phyloP scores from a whole-genome alignment of 2,888 invertebrate species.

The Himalopsyche anomala region DNA sequence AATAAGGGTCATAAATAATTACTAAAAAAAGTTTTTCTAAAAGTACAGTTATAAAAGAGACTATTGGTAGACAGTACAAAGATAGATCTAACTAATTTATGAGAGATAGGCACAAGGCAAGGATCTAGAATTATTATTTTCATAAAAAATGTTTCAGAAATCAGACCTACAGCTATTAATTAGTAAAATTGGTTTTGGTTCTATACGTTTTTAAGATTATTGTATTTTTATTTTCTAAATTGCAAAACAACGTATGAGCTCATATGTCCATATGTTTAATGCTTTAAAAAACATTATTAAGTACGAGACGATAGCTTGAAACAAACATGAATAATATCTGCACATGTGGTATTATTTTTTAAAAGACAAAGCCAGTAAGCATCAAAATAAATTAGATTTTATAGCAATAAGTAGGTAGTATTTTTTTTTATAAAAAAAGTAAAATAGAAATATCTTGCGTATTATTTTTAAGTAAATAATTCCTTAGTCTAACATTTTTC shows the following conservation, averaged over 20 bases:
- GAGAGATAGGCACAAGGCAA: constrained; percentile 65
- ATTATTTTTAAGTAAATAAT: too few relatives aligned
- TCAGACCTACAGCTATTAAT: background rate
- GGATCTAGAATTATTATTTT: constrained; percentile 60
- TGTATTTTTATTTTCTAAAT: background rate
- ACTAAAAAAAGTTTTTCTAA: background rate
- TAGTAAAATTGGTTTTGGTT: constrained; percentile 23
- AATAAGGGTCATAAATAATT: too few relatives aligned
- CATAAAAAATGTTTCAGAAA: constrained; percentile 42
- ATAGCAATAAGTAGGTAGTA: too few relatives aligned
- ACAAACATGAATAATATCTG: too few relatives aligned
- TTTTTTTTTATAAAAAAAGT: too few relatives aligned
- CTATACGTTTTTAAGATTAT: background rate
- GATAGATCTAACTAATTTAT: background rate
- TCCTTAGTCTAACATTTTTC: too few relatives aligned
- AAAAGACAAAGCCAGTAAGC: too few relatives aligned
- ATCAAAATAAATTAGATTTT: too few relatives aligned
- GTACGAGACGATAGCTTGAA: too few relatives aligned
- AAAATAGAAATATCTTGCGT: too few relatives aligned
- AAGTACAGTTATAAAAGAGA: background rate
- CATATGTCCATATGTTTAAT: background rate
- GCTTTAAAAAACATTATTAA: too few relatives aligned
- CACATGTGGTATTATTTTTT: too few relatives aligned
- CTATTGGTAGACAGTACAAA: background rate
- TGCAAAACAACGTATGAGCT: background rate